phyloP scores from a whole-genome alignment of 2,888 invertebrate genomes.

The Mythimna pallens region DNA sequence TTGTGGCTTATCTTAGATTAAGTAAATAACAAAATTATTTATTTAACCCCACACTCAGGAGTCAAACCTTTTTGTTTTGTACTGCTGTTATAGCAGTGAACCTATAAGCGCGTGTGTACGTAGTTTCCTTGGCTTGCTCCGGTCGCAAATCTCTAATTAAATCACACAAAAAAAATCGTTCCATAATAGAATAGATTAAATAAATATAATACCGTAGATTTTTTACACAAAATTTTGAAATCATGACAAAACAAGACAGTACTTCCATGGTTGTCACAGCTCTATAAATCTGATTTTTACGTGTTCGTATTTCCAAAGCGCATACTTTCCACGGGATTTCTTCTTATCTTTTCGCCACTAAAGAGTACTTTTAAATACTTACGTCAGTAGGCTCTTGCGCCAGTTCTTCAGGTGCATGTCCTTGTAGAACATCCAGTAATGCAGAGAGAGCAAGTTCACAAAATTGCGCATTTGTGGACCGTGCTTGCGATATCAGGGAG shows the following conservation, averaged over 20 bases:
- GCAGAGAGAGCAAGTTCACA: conserved; percentile 97
- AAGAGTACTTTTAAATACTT: conserved; percentile 7
- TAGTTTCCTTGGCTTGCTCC: too few species aligned
- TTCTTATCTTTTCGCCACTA: neutral
- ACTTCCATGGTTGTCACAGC: neutral
- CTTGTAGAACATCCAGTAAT: conserved; percentile 97
- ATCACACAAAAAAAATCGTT: too few species aligned
- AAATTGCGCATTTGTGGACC: conserved; percentile 94
- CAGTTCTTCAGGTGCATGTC: conserved; percentile 96
- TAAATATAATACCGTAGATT: too few species aligned
- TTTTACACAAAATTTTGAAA: neutral
- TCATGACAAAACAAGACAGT: neutral
- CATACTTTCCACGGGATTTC: neutral
- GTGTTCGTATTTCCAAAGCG: neutral
- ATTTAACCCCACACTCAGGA: too few species aligned
- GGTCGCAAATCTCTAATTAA: too few species aligned
- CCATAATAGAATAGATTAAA: too few species aligned
- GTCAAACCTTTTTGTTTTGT: too few species aligned
- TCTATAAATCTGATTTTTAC: neutral
- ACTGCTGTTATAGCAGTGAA: too few species aligned
- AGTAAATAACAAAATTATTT: too few species aligned
- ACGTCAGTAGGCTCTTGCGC: conserved; percentile 95
- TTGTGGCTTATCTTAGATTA: too few species aligned
- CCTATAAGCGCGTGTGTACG: too few species aligned
- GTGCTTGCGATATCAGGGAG: conserved; percentile 96